Percentiles rank a stretch among this genome's conserved stretches.
Conservation (phyloP, 2,888 invertebrate genomes). For the Leptogaster cylindrica region DNA sequence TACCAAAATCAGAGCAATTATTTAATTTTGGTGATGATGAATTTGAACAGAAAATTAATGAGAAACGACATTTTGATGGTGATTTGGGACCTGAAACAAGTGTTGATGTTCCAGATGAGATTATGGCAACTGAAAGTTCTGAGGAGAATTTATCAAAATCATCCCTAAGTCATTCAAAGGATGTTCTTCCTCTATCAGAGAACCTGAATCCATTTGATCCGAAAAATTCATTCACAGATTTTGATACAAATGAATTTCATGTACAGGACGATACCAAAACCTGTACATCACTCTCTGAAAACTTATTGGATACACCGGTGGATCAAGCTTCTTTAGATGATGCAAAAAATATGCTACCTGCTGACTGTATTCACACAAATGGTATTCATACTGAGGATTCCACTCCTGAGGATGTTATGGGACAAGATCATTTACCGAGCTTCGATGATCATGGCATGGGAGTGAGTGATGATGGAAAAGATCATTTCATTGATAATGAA, state of each 20-base stretch:
- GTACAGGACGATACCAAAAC: conserved; percentile 23
- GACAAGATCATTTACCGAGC: conserved; percentile 6
- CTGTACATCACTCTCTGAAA: conserved; percentile 21
- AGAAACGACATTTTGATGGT: conserved; percentile 60
- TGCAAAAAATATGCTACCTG: conserved; percentile 7
- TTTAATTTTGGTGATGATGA: conserved; percentile 3
- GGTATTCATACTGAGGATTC: conserved; percentile 19
- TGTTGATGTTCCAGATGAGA: conserved; percentile 71
- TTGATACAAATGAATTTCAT: conserved; percentile 24
- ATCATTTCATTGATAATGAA: background rate
- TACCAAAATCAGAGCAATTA: conserved; percentile 20
- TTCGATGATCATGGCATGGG: too few relatives aligned
- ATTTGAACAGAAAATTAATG: background rate
- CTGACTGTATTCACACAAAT: conserved; percentile 15
- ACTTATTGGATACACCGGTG: conserved; percentile 12
- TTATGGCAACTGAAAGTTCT: conserved; percentile 51
- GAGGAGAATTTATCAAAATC: conserved; percentile 49
- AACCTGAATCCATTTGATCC: conserved; percentile 48
- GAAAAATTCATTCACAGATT: conserved; percentile 16
- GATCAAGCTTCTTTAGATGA: conserved; percentile 14
- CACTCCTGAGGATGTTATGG: conserved; percentile 1
- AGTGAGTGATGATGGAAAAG: too few relatives aligned
- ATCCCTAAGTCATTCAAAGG: conserved; percentile 50
- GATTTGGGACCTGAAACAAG: conserved; percentile 80
- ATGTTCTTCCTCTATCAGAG: conserved; percentile 49